phyloP scores from a whole-genome alignment of 2,113 vertebrate genomes.

The Pteruthius melanotis region DNA sequence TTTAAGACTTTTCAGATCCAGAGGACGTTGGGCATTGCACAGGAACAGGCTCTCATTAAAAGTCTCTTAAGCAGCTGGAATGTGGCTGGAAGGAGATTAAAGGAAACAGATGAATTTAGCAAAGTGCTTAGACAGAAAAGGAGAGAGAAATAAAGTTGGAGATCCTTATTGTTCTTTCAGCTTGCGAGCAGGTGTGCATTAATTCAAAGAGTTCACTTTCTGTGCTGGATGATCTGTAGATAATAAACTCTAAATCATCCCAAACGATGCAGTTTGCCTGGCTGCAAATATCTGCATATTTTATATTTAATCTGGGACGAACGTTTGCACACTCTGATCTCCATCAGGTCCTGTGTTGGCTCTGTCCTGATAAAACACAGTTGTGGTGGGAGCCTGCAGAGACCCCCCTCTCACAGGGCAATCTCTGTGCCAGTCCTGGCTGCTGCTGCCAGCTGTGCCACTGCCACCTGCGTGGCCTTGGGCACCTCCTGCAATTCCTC shows the following conservation, averaged over 20 bases:
- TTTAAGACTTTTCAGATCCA: constrained; percentile 52
- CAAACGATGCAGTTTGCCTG: not conserved
- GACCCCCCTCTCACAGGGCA: not conserved
- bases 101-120: constrained; percentile 57
- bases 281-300: constrained; percentile 41
- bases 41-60: constrained; percentile 63
- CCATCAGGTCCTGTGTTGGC: not conserved
- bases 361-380: not conserved
- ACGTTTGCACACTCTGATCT: not conserved
- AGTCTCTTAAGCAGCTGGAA: constrained; percentile 65
- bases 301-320: not conserved
- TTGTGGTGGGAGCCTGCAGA: not conserved
- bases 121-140: constrained; percentile 43
- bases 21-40: constrained; percentile 38
- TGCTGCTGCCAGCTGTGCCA: not conserved
- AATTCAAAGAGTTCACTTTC: constrained; percentile 39
- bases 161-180: constrained; percentile 53
- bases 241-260: constrained; percentile 30
- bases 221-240: constrained; percentile 27
- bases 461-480: not conserved
- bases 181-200: constrained; percentile 58
- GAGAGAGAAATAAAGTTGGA: constrained; percentile 45
- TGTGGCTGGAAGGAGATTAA: constrained; percentile 69
- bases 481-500: not conserved
- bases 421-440: not conserved